These are phyloP conservation scores for Mastigias papua DNA, from an alignment of 30 jellyfish, hydroid and myxozoan genomes.

Conservation along the genomic window DNA sequence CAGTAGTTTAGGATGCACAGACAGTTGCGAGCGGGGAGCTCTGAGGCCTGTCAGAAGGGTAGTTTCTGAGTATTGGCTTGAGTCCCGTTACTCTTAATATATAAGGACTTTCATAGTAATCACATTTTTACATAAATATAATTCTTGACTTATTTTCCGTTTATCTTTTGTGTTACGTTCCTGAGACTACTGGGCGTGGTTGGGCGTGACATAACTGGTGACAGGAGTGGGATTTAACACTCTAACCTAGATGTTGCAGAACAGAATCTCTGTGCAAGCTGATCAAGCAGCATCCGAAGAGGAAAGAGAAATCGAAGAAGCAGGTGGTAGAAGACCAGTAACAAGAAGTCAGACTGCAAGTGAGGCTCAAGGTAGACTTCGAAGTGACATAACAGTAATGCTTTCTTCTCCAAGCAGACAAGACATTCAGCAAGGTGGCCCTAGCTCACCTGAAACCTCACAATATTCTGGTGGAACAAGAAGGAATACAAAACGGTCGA, in stretches of 20 bases:
- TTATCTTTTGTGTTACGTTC: constrained; percentile 11
- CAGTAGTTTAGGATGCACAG: constrained; percentile 9
- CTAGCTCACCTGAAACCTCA: constrained; percentile 13
- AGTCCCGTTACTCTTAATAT: constrained; percentile 10
- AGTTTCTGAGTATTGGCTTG: constrained; percentile 9
- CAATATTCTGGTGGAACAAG: not conserved
- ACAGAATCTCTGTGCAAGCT: constrained; percentile 11
- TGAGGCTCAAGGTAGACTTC: constrained; percentile 8
- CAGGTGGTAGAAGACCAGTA: constrained; percentile 21
- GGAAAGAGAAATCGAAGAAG: constrained; percentile 6
- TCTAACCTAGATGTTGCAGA: constrained; percentile 22
- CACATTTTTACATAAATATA: not conserved
- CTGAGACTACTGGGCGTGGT: constrained; percentile 37
- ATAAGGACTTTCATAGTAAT: not conserved
- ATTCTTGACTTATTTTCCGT: not conserved
- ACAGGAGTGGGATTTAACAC: constrained; percentile 28
- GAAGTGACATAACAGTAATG: constrained; percentile 24
- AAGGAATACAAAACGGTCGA: constrained; percentile 14
- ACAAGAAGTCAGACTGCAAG: constrained; percentile 27
- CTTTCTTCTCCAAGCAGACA: constrained; percentile 38
- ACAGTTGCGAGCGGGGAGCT: constrained; percentile 35
- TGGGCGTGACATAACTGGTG: constrained; percentile 35
- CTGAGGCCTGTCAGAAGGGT: constrained; percentile 32
- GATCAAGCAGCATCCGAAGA: constrained; percentile 27
- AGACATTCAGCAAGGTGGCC: not conserved